These are phyloP conservation scores for Eubasilissa splendida DNA, from an alignment of 2,888 invertebrate species.

Conservation along the genomic window DNA sequence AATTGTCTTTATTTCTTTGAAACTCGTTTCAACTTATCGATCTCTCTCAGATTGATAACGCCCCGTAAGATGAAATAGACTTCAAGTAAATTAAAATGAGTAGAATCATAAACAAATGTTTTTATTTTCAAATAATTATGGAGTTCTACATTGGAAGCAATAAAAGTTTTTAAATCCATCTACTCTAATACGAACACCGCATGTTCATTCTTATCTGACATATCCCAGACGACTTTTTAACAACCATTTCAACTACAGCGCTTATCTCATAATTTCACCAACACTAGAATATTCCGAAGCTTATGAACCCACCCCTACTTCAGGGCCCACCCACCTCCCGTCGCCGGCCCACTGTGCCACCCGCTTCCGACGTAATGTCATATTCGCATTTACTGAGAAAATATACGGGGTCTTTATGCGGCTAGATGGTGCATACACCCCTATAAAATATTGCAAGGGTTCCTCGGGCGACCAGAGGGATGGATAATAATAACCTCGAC, in stretches of 20 bases:
- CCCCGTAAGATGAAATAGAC: too few species aligned
- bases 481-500: neutral
- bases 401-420: constrained; percentile 53
- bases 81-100: too few species aligned
- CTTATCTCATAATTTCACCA: constrained; percentile 50
- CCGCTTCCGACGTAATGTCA: constrained; percentile 54
- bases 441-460: constrained; percentile 45
- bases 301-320: constrained; percentile 28
- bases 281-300: constrained; percentile 39
- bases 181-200: neutral
- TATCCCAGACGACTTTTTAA: constrained; percentile 37
- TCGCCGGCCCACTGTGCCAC: neutral
- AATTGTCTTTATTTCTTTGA: too few species aligned
- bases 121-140: too few species aligned
- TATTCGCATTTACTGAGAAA: constrained; percentile 55
- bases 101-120: too few species aligned
- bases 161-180: neutral
- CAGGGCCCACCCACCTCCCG: neutral
- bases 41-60: too few species aligned
- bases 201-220: constrained; percentile 17
- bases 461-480: constrained; percentile 25
- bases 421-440: constrained; percentile 40
- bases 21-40: too few species aligned
- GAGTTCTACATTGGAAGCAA: too few species aligned
- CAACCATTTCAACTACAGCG: constrained; percentile 37